A percentile compares a stretch with the other conserved stretches of the same genome.
These are phyloP conservation scores for Epinephelus awoara DNA, from an alignment of 2,797 vertebrate genomes.

Conservation along the genomic window DNA sequence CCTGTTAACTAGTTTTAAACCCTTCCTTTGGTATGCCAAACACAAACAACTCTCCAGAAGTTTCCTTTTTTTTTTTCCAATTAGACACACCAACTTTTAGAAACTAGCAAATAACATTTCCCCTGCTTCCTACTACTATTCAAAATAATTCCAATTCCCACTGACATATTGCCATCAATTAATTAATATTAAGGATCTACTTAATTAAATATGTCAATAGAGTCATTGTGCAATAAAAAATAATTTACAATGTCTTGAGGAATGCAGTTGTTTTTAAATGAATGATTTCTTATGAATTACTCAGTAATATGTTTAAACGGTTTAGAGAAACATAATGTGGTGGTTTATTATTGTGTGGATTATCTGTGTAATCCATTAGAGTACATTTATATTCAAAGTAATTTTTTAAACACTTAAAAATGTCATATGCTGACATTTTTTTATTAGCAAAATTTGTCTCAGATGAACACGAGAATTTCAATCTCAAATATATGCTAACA, in stretches of 20 bases:
- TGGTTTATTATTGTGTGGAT: neutral
- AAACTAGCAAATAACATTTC: neutral
- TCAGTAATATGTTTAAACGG: neutral
- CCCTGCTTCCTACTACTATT: neutral
- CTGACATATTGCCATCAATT: too few relatives aligned
- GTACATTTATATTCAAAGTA: neutral
- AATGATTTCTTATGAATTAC: neutral
- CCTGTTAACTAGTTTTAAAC: constrained; percentile 40
- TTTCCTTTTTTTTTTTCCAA: constrained; percentile 4
- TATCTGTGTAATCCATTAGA: neutral
- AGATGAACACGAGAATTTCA: neutral
- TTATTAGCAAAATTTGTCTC: neutral
- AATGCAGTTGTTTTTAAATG: neutral
- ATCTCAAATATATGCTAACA: too few relatives aligned
- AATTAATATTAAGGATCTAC: neutral
- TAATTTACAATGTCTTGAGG: neutral
- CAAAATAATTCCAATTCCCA: neutral
- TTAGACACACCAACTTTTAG: constrained; percentile 8
- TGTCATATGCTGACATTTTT: neutral
- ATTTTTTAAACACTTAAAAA: neutral
- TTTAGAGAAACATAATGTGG: neutral
- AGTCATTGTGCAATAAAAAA: neutral
- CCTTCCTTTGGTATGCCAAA: constrained; percentile 25
- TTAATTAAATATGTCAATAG: neutral
- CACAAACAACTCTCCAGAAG: constrained; percentile 15